Conservation (phyloP, 2,113 vertebrate genomes). For the Hiodon tergisus region DNA sequence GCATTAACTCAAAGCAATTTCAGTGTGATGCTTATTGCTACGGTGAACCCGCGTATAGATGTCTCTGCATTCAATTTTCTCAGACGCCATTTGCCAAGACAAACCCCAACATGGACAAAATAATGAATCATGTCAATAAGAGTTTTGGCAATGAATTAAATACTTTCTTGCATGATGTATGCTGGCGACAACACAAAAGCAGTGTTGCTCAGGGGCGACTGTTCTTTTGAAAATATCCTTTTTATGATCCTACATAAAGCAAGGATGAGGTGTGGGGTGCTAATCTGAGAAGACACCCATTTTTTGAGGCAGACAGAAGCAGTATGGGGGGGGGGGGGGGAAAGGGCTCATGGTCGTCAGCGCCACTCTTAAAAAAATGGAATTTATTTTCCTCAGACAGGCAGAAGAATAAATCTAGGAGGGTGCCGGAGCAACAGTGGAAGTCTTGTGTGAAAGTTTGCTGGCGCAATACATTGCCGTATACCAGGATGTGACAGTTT, state of each 20-base stretch:
- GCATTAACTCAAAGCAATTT: constrained; percentile 9
- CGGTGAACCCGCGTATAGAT: constrained; percentile 6
- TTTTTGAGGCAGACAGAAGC: too few relatives aligned
- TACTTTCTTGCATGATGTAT: background rate
- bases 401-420: background rate
- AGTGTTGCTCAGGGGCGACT: too few relatives aligned
- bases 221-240: too few relatives aligned
- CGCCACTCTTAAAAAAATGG: too few relatives aligned
- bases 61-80: constrained; percentile 6
- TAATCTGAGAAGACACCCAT: too few relatives aligned
- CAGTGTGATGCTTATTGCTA: constrained; percentile 15
- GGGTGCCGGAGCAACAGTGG: background rate
- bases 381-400: too few relatives aligned
- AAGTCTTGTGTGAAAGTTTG: background rate
- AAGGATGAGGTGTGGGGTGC: too few relatives aligned
- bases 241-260: too few relatives aligned
- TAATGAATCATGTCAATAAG: background rate
- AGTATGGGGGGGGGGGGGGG: too few relatives aligned
- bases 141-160: background rate
- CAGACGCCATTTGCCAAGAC: constrained; percentile 1
- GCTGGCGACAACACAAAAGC: too few relatives aligned
- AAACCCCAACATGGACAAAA: constrained; percentile 15
- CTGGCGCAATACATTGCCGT: background rate
- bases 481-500: background rate
- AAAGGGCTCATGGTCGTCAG: too few relatives aligned